Evolutionary conservation across 2,888 invertebrate genomes (phyloP).

Genomic region (Archips xylosteana): DNA sequence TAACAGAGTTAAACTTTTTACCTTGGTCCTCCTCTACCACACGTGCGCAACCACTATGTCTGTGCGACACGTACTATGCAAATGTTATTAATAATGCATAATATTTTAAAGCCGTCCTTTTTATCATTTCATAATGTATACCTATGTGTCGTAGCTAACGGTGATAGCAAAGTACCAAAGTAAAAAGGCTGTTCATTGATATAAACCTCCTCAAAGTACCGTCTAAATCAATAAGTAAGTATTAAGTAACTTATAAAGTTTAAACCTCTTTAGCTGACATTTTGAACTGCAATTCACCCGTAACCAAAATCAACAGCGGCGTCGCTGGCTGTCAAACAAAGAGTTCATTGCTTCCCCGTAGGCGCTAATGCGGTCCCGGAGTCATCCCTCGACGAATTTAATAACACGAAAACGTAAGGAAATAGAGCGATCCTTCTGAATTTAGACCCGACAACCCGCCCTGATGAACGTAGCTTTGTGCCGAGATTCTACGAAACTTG

Average conservation of each 20-base stretch:
- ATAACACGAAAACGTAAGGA: constrained; percentile 38
- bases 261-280: neutral
- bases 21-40: too few species aligned
- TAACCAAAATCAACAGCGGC: constrained; percentile 28
- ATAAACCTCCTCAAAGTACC: too few species aligned
- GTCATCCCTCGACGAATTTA: constrained; percentile 29
- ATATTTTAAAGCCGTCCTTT: too few species aligned
- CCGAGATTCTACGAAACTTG: constrained; percentile 11
- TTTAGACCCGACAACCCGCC: constrained; percentile 25
- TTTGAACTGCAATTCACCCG: constrained; percentile 20
- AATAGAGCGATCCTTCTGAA: constrained; percentile 36
- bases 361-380: constrained; percentile 38
- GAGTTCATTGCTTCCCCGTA: constrained; percentile 32
- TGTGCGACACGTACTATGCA: too few species aligned
- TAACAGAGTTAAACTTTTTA: neutral
- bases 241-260: neutral
- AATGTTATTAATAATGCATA: too few species aligned
- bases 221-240: neutral
- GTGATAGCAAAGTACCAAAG: too few species aligned
- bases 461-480: constrained; percentile 30
- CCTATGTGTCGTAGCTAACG: too few species aligned
- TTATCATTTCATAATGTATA: too few species aligned
- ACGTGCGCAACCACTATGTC: too few species aligned
- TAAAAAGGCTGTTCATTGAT: too few species aligned
- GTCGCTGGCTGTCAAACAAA: constrained; percentile 24